Base-by-base conservation (phyloP, 2,888 invertebrate species). In the Lycophotia porphyrea region DNA sequence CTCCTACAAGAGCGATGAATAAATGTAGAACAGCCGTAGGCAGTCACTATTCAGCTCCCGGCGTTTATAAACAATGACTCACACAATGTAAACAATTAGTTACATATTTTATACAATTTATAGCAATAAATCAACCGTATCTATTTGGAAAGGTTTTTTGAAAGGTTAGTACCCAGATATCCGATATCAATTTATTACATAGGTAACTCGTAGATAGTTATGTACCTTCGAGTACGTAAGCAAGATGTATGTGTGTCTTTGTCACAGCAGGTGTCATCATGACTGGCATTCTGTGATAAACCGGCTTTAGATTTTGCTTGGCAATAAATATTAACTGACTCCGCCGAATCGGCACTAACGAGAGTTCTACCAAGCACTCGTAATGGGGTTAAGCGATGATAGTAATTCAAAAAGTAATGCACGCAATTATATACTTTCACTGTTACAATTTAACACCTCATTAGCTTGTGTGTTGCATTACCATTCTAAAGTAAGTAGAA, bases 391-490 rank as follows among this genome's bases (percentile, higher is more conserved):
- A 73, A 68, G 49, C 31, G 47, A 47, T 13, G 65, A 63, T 69
- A 75, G 63, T 64, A 68, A 76, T 80, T 84, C 63, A 80, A 76
- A 78, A 85, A 78, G 61, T 75, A 81, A 84, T 79, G 80, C 76
- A 74, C 71, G 52, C 71, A 58, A 78, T 68, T 71, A 77, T 75
- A 68, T 80, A 81, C 88, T 87, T 87, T 87, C 88, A 84, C 87
- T 75, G 78, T 79, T 82, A 81, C 80, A 88, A 88, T 88, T 90
- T 85, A 89, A 88, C 87, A 86, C 82, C 81, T 88, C 88, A 90
- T 89, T 90, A 89, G 76, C 66, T 55, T 80, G 87, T 87, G 82
- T 86, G 81, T 85, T 81, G 73, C 67, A 76, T 84, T 78, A 76
- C 67, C 63, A 90, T 88, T 86, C 82, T 84, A 83, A 80, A 74